phyloP scores from a whole-genome alignment of 2,797 vertebrate genomes.

The Eupleurogrammus muticus region DNA sequence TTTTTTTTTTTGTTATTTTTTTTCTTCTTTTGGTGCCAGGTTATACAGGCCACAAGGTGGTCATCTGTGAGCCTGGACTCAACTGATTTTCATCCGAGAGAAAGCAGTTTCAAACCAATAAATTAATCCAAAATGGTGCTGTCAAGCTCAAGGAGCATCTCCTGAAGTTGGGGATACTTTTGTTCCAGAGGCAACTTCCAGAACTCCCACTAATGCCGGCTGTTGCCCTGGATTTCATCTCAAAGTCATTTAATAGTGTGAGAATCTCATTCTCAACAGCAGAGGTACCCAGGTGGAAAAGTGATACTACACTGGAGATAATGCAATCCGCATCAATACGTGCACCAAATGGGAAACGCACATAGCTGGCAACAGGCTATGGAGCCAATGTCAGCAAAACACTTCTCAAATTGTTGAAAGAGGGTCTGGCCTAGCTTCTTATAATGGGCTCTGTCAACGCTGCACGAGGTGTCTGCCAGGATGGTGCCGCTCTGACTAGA shows the following conservation, averaged over 20 bases:
- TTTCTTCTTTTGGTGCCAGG: too few relatives aligned
- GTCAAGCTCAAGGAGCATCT: constrained; percentile 21
- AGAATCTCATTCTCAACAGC: constrained; percentile 46
- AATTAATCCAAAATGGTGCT: constrained; percentile 43
- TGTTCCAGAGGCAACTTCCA: constrained; percentile 22
- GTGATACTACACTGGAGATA: constrained; percentile 25
- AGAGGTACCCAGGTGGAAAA: constrained; percentile 40
- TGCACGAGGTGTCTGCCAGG: constrained; percentile 1
- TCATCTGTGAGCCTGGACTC: constrained; percentile 24
- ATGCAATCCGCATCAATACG: constrained; percentile 41
- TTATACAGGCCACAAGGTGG: too few relatives aligned
- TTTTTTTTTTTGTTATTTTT: too few relatives aligned
- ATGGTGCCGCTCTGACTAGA: constrained; percentile 18
- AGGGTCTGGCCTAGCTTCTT: constrained; percentile 6
- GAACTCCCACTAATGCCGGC: constrained; percentile 17
- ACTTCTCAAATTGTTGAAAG: neutral
- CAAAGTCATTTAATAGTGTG: constrained; percentile 34
- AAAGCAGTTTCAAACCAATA: constrained; percentile 42
- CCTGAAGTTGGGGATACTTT: constrained; percentile 40
- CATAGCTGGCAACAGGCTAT: constrained; percentile 31
- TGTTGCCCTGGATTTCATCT: constrained; percentile 46
- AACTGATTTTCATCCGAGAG: constrained; percentile 38
- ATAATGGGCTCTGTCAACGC: constrained; percentile 32
- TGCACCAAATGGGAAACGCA: constrained; percentile 41
- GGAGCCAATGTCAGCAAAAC: constrained; percentile 38